A percentile compares a stretch with the other conserved stretches of the same genome.
These are phyloP conservation scores for Venusia cambrica DNA, from an alignment of 2,888 invertebrate genomes.

Conservation along the genomic window DNA sequence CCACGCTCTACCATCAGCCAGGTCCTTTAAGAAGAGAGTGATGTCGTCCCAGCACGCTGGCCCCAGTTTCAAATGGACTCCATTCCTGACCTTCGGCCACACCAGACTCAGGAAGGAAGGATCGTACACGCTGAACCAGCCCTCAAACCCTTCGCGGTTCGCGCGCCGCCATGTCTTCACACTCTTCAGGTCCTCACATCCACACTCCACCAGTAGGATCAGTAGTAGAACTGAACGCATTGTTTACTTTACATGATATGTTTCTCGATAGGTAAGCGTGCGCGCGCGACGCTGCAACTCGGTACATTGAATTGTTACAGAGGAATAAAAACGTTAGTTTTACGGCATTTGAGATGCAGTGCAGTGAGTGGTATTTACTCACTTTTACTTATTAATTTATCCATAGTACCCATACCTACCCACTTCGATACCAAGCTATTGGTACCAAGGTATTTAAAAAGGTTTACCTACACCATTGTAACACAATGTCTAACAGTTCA, in stretches of 20 bases:
- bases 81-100: conserved; percentile 69
- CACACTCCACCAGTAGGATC: conserved; percentile 30
- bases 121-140: conserved; percentile 67
- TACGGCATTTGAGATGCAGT: conserved; percentile 3
- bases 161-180: conserved; percentile 36
- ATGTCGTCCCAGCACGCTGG: conserved; percentile 66
- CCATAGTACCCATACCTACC: no score
- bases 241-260: conserved; percentile 35
- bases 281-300: conserved; percentile 17
- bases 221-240: conserved; percentile 32
- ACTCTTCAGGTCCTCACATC: conserved; percentile 37
- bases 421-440: no score
- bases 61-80: conserved; percentile 62
- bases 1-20: conserved; percentile 71
- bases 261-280: conserved; percentile 20
- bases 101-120: conserved; percentile 65
- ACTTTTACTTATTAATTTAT: conserved; percentile 3
- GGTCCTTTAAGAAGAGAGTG: conserved; percentile 60
- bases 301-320: conserved; percentile 9
- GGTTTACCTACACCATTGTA: no score
- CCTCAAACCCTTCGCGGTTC: conserved; percentile 57
- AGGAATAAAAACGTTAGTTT: conserved; percentile 14
- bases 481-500: no score
- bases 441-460: no score
- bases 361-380: conserved; percentile 3